phyloP scores from a whole-genome alignment of 2,888 invertebrate species.

The Trachelus tabidus region DNA sequence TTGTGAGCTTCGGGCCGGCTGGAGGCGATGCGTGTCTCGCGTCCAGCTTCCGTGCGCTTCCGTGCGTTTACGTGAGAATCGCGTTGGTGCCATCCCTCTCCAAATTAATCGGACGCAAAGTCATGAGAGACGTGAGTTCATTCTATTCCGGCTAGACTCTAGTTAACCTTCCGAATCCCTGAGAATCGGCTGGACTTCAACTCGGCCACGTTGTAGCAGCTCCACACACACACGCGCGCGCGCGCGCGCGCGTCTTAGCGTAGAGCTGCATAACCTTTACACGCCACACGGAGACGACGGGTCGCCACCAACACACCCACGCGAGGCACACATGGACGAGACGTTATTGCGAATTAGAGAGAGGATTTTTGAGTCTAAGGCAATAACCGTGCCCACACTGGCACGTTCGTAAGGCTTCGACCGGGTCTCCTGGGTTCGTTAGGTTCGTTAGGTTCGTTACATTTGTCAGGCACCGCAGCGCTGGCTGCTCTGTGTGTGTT shows the following conservation, averaged over 20 bases:
- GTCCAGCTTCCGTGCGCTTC: constrained; percentile 23
- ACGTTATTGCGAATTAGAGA: background rate
- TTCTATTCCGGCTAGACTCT: background rate
- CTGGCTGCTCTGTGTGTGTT: background rate
- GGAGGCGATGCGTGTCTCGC: constrained; percentile 39
- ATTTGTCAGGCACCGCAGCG: background rate
- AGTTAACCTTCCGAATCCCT: background rate
- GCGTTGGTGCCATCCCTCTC: constrained; percentile 26
- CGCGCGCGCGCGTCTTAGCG: background rate
- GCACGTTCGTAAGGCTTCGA: background rate
- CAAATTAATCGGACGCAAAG: constrained; percentile 16
- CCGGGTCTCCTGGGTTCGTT: background rate
- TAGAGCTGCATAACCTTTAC: too few relatives aligned
- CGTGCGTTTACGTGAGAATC: constrained; percentile 29
- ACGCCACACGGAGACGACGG: background rate
- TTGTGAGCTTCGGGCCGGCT: constrained; percentile 51
- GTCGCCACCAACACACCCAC: background rate
- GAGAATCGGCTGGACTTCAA: background rate
- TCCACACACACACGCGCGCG: background rate
- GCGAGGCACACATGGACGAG: background rate
- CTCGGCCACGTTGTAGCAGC: background rate
- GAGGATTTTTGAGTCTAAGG: background rate
- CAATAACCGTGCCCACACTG: background rate
- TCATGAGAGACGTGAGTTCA: constrained; percentile 38
- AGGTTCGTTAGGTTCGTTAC: background rate